A percentile compares a stretch with the other conserved stretches of the same genome.
Evolutionary conservation across 1,140 invertebrate species (phyloP).

Genomic region (Cydia pomonella): DNA sequence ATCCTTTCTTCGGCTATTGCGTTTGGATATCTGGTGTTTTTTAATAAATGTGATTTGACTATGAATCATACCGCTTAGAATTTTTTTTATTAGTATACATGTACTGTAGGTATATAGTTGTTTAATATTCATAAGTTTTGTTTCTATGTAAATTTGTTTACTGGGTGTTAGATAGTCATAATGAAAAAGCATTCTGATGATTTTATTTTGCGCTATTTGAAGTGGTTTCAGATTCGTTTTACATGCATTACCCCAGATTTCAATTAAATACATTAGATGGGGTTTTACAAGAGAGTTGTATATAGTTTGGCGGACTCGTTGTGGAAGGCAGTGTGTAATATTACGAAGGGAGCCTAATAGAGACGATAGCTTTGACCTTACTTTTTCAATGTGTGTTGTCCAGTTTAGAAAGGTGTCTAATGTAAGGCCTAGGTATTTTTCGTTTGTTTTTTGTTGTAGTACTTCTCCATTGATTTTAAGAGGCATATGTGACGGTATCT

Average conservation of each 20-base stretch:
- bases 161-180: neutral
- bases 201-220: neutral
- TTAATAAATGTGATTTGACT: neutral
- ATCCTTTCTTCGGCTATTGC: too few relatives aligned
- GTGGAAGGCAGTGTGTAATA: neutral
- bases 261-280: neutral
- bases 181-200: neutral
- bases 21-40: too few relatives aligned
- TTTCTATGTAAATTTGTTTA: neutral
- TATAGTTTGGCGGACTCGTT: neutral
- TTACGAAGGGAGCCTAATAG: neutral
- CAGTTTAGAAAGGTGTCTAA: neutral
- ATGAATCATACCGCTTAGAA: neutral
- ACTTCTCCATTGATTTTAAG: neutral
- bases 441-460: neutral
- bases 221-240: neutral
- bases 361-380: neutral
- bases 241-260: neutral
- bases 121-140: neutral
- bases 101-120: neutral
- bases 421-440: neutral
- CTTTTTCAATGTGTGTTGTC: neutral
- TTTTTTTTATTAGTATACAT: neutral
- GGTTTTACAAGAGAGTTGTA: neutral
- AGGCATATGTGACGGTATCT: neutral